Evolutionary conservation across 2,888 invertebrate species (phyloP).

Genomic region (Melanargia galathea): DNA sequence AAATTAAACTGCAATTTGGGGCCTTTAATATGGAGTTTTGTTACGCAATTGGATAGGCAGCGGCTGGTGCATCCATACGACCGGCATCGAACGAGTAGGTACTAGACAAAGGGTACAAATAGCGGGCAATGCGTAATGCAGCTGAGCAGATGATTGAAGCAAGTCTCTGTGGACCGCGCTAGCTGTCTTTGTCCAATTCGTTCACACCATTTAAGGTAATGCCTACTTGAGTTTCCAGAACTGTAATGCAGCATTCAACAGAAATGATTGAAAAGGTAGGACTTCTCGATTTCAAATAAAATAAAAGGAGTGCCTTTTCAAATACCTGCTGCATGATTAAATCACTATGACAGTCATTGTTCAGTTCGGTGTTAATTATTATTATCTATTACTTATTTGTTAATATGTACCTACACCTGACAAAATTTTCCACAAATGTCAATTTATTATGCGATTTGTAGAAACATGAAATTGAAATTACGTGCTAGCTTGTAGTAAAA

Average conservation of each 20-base stretch:
- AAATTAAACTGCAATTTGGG: constrained; percentile 81
- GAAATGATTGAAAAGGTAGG: background rate
- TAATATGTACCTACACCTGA: no score
- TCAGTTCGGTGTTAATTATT: background rate
- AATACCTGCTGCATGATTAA: background rate
- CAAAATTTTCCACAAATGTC: no score
- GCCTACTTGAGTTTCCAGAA: background rate
- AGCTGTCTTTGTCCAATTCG: constrained; percentile 13
- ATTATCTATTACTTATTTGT: background rate
- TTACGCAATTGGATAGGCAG: constrained; percentile 73
- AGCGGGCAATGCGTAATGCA: constrained; percentile 14
- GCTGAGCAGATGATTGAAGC: constrained; percentile 20
- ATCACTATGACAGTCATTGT: background rate
- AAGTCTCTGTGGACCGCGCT: constrained; percentile 13
- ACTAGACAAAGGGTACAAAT: constrained; percentile 61
- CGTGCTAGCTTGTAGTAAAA: no score
- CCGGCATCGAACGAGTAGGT: constrained; percentile 75
- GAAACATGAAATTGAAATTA: background rate
- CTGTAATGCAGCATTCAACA: background rate
- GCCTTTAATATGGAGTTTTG: constrained; percentile 80
- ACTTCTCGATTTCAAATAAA: background rate
- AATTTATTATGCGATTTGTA: no score
- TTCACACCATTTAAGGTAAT: constrained; percentile 8
- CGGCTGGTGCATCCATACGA: constrained; percentile 68
- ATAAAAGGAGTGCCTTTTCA: background rate